Percentiles rank a stretch among this genome's conserved stretches.
phyloP scores from a whole-genome alignment of 2,797 vertebrate species.

The Rousettus madagascariensis region DNA sequence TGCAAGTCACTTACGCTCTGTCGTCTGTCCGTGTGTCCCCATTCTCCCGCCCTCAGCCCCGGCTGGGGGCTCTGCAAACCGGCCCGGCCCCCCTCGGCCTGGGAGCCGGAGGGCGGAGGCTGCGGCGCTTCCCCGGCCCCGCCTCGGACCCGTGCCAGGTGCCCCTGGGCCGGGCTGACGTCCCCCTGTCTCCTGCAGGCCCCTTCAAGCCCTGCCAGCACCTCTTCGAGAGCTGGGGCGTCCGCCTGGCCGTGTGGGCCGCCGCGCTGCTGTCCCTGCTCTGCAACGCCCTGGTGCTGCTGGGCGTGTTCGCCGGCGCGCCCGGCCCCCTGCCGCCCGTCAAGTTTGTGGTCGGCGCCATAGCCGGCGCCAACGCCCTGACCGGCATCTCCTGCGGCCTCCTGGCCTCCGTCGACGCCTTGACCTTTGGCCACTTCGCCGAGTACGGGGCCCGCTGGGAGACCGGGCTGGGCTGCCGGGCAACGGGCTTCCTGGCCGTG shows the following conservation, averaged over 20 bases:
- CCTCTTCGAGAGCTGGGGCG: constrained; percentile 95
- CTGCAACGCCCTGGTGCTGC: constrained; percentile 91
- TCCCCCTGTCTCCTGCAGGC: constrained; percentile 84
- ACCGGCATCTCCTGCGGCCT: constrained; percentile 92
- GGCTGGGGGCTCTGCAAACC: neutral
- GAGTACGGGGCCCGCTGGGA: constrained; percentile 93
- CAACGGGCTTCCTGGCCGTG: constrained; percentile 93
- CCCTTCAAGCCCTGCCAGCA: constrained; percentile 96
- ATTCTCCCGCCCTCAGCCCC: rapidly evolving
- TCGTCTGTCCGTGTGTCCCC: too few relatives aligned
- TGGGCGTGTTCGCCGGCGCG: constrained; percentile 89
- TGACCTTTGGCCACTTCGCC: constrained; percentile 93
- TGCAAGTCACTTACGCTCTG: rapidly evolving
- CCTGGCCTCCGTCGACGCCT: constrained; percentile 90
- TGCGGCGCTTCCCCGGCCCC: neutral
- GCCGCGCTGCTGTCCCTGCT: constrained; percentile 91
- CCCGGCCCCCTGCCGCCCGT: constrained; percentile 90
- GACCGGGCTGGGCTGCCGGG: constrained; percentile 89
- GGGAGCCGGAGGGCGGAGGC: neutral
- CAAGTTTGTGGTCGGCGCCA: constrained; percentile 93
- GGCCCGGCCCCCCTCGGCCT: neutral
- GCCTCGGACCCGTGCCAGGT: neutral
- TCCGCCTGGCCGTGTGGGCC: constrained; percentile 94
- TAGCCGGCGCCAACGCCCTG: constrained; percentile 92
- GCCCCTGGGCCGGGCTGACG: neutral